A percentile compares a stretch with the other conserved stretches of the same genome.
Conservation (phyloP, 2,113 vertebrate genomes). For the Paramisgurnus dabryanus region DNA sequence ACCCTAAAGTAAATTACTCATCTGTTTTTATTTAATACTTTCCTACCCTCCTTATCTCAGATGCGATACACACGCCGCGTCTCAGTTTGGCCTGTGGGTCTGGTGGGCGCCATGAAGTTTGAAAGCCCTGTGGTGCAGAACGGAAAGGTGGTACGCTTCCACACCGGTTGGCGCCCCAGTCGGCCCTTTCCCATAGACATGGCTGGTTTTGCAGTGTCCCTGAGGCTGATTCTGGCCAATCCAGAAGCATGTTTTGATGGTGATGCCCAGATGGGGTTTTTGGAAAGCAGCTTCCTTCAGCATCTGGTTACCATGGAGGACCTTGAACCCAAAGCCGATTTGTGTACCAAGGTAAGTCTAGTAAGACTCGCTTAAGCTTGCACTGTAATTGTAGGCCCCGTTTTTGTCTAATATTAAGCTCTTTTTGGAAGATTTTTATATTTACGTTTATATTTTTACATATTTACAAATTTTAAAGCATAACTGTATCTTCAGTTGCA, state of each 20-base stretch:
- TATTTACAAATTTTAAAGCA: too few relatives aligned
- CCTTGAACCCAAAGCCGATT: conserved; percentile 86
- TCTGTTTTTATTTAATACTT: neutral
- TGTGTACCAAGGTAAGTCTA: conserved; percentile 81
- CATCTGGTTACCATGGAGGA: conserved; percentile 83
- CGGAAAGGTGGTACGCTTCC: conserved; percentile 86
- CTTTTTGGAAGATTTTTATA: neutral
- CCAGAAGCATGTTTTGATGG: conserved; percentile 80
- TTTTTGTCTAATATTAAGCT: neutral
- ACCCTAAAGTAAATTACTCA: too few relatives aligned
- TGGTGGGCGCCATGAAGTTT: conserved; percentile 88
- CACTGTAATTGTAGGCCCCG: neutral
- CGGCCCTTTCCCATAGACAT: conserved; percentile 90
- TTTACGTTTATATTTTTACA: neutral
- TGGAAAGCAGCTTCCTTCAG: conserved; percentile 88
- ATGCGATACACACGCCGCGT: conserved; percentile 86
- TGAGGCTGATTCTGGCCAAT: conserved; percentile 79
- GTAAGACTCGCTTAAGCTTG: neutral
- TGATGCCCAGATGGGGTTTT: conserved; percentile 82
- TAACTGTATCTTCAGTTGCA: neutral
- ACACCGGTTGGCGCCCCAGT: conserved; percentile 87
- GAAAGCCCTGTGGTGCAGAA: conserved; percentile 85
- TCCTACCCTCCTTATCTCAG: conserved; percentile 61
- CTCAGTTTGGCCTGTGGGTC: conserved; percentile 89
- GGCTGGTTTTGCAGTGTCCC: conserved; percentile 86